Evolutionary conservation across 64 coral and sea anemone genomes (phyloP), one percentile per base, ranked within the genome.

Genomic region (Anthopleura sola): DNA sequence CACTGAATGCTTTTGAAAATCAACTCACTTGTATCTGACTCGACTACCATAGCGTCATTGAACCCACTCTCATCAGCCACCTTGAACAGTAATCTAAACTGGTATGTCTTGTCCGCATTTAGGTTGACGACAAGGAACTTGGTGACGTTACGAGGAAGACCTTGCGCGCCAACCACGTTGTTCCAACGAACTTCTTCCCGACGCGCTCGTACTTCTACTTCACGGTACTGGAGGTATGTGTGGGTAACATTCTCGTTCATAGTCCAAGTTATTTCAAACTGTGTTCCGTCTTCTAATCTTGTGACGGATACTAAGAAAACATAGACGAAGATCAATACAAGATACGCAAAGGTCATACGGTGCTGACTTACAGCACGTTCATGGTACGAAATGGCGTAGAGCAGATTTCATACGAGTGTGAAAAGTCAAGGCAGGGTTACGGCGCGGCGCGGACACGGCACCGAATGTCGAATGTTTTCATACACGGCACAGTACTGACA

Each of bases 81-180:
- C 82, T 56, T 53, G 6, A 83, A 83, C 6, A 83, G 32, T 38
- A 91, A 2, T 68, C 89, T 78, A 55, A 91, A 91, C 75, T 44
- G 84, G 40, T 91, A 91, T 3, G 10, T 37, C 28, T 69, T 86
- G 49, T 37, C 82, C 33, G 89, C 54, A 2, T 81, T 23, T 2
- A 91, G 89, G 21, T 81, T 32, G 17, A 33, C 55, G 36, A 91
- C 89, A 20, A 23, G 55, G 29, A 91, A 86, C 53, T 81, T 53
- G 2, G 71, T 51, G 8, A n/a, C 3, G 18, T 55, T 36, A 36
- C 0, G 32, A 3, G 18, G 75, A 37, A 91, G 17, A 24, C 40
- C 55, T 19, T 21, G 28, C 6, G 83, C 83, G 10, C 89, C 89
- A 16, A 38, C 6, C 1, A 91, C 84, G 24, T 40, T n/a, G 12